A percentile compares a stretch with the other conserved stretches of the same genome.
These are phyloP conservation scores for Habroteleia sp. DNA, from an alignment of 2,888 invertebrate genomes.

Conservation along the genomic window DNA sequence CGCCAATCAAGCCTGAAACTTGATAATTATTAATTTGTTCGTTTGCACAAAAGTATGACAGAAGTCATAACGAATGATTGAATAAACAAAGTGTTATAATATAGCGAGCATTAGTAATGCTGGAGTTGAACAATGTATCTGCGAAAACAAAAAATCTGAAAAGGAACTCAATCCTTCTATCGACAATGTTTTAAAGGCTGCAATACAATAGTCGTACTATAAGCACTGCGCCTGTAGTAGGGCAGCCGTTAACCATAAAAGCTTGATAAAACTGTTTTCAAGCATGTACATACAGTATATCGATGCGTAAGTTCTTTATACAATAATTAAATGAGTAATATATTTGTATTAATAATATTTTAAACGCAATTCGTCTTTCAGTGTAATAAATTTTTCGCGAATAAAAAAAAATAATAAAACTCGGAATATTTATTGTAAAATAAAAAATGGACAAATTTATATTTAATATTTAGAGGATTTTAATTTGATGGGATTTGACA, in stretches of 20 bases:
- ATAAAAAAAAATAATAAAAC: too few relatives aligned
- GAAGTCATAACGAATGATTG: constrained; percentile 26
- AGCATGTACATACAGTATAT: constrained; percentile 16
- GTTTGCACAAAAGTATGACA: constrained; percentile 7
- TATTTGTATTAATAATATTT: too few relatives aligned
- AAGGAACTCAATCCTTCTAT: constrained; percentile 56
- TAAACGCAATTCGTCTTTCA: too few relatives aligned
- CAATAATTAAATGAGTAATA: constrained; percentile 17
- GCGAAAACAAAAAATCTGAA: constrained; percentile 41
- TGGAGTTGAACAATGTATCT: constrained; percentile 53
- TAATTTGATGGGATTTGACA: too few relatives aligned
- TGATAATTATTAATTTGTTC: constrained; percentile 24
- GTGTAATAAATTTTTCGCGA: too few relatives aligned
- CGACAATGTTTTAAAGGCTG: constrained; percentile 55
- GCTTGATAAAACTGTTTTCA: constrained; percentile 28
- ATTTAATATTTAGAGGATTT: too few relatives aligned
- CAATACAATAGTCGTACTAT: constrained; percentile 36
- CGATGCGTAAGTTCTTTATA: constrained; percentile 13
- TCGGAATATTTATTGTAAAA: too few relatives aligned
- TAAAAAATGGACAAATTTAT: too few relatives aligned
- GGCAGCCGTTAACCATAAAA: constrained; percentile 39
- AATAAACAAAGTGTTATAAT: constrained; percentile 49
- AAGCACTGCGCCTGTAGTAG: constrained; percentile 51
- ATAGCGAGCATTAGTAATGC: constrained; percentile 41
- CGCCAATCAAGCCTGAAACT: constrained; percentile 7